These are phyloP conservation scores for Gobius niger DNA, from an alignment of 2,113 vertebrate genomes.

Conservation along the genomic window DNA sequence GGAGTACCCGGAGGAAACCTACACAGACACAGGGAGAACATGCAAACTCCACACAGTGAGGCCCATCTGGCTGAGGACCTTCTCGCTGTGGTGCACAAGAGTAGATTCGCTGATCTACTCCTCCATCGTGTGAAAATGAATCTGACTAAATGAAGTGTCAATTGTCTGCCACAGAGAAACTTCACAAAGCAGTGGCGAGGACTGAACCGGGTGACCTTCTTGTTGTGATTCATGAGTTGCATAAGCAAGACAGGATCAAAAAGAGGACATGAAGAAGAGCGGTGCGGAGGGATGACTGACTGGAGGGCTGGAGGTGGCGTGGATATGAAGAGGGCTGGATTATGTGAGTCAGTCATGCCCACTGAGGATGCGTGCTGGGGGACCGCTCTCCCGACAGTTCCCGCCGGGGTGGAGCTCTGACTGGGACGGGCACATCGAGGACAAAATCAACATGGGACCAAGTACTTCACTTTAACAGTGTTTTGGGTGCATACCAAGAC, in stretches of 20 bases:
- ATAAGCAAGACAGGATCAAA: slow-evolving; percentile 26
- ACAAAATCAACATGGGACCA: slow-evolving; percentile 49
- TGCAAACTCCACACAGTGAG: no score
- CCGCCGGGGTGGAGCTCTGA: slow-evolving; percentile 52
- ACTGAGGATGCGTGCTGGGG: slow-evolving; percentile 39
- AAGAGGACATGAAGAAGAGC: slow-evolving; percentile 13
- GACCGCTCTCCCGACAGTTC: slow-evolving; percentile 49
- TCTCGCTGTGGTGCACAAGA: no score
- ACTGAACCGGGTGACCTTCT: background rate
- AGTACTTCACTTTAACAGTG: background rate
- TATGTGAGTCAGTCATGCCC: slow-evolving; percentile 57
- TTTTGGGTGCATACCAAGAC: background rate
- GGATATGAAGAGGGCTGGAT: slow-evolving; percentile 11
- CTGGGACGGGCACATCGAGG: slow-evolving; percentile 36
- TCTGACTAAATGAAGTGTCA: background rate
- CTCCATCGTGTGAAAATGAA: background rate
- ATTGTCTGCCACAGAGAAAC: background rate
- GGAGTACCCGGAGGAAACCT: no score
- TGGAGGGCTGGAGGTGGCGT: background rate
- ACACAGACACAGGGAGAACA: no score
- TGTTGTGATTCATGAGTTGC: slow-evolving; percentile 8
- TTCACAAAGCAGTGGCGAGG: background rate
- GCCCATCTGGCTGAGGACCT: no score
- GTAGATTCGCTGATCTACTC: background rate
- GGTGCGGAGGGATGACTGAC: background rate